A percentile compares a stretch with the other conserved stretches of the same genome.
These are phyloP conservation scores for Scomberomorus guttatus DNA, from an alignment of 2,797 vertebrate species.

Conservation along the genomic window DNA sequence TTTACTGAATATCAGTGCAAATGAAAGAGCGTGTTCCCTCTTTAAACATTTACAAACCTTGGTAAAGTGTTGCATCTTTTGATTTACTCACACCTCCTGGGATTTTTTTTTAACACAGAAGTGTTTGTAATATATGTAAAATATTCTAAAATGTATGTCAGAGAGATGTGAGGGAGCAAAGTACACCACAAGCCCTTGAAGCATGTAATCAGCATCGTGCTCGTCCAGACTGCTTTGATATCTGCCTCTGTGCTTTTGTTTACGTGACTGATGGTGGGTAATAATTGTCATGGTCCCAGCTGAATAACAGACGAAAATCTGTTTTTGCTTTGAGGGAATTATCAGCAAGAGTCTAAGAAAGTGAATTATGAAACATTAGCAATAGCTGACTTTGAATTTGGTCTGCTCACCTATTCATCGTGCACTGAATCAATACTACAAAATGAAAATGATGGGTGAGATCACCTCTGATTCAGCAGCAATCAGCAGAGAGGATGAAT, in stretches of 20 bases:
- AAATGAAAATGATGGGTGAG: constrained; percentile 23
- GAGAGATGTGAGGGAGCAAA: neutral
- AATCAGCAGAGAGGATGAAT: constrained; percentile 25
- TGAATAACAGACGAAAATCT: neutral
- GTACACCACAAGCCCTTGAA: neutral
- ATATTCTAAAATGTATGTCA: neutral
- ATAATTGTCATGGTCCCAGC: neutral
- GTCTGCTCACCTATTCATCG: constrained; percentile 19
- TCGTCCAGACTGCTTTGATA: constrained; percentile 14
- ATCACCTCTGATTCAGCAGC: too few species aligned
- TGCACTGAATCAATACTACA: constrained; percentile 31
- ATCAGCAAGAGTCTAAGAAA: neutral
- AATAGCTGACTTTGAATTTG: constrained; percentile 2
- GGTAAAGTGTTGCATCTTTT: neutral
- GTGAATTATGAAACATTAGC: neutral
- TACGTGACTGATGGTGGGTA: neutral
- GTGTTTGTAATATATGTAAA: neutral
- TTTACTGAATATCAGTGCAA: neutral
- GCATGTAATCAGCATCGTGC: neutral
- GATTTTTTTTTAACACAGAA: neutral
- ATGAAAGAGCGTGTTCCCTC: neutral
- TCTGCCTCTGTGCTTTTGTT: constrained; percentile 9
- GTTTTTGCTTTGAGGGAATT: neutral
- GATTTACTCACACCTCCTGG: neutral
- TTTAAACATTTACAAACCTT: constrained; percentile 11